Percentiles rank a stretch among this genome's conserved stretches.
Conservation (phyloP, 2,113 vertebrate genomes). For the Solenodon paradoxus region DNA sequence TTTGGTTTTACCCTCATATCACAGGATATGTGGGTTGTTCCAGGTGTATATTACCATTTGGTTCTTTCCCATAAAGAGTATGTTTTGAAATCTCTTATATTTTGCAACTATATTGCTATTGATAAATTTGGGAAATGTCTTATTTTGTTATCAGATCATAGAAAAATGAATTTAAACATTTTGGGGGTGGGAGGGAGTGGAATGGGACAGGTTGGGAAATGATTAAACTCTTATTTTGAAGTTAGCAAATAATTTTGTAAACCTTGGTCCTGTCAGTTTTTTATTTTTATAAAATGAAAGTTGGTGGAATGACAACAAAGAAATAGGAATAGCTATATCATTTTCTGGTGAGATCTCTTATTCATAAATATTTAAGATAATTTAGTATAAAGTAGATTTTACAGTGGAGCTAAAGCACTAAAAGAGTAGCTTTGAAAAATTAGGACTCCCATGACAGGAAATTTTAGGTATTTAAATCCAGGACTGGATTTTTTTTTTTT, state of each 20-base stretch:
- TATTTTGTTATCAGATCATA: conserved; percentile 2
- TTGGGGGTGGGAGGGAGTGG: too few relatives aligned
- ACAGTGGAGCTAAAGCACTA: neutral
- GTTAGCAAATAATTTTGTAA: conserved; percentile 21
- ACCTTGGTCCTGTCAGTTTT: neutral
- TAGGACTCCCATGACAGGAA: neutral
- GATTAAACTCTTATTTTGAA: neutral
- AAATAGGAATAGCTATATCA: neutral
- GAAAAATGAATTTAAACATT: conserved; percentile 29
- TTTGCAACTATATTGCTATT: neutral
- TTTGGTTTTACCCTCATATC: neutral
- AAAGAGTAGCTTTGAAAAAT: conserved; percentile 27
- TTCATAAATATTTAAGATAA: neutral
- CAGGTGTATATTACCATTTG: neutral
- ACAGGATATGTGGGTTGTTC: neutral
- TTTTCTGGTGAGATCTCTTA: neutral
- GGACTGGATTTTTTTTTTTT: neutral
- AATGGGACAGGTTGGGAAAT: neutral
- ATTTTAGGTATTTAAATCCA: neutral
- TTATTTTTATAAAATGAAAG: conserved; percentile 39
- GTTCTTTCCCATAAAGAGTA: neutral
- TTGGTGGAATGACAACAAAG: neutral
- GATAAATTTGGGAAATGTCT: neutral
- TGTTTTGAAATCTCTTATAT: neutral
- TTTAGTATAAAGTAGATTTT: conserved; percentile 10